phyloP scores from a whole-genome alignment of 2,888 invertebrate genomes.

The Oscheius sp. region DNA sequence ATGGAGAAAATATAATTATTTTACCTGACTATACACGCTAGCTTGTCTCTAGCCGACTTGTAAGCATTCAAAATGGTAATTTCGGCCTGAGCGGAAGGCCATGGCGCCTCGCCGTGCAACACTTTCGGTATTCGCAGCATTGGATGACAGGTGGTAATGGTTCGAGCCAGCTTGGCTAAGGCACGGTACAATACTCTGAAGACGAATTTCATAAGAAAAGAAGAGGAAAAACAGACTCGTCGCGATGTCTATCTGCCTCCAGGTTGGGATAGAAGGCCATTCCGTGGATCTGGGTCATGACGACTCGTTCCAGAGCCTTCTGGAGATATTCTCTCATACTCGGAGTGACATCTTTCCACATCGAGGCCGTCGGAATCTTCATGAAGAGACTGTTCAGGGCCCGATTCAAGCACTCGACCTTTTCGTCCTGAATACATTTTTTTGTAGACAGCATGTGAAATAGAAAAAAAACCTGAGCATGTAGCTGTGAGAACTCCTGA shows the following conservation, averaged over 20 bases:
- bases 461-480: constrained; percentile 80
- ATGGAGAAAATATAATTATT: not conserved
- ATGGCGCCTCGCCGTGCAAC: constrained; percentile 90
- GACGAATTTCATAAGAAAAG: constrained; percentile 14
- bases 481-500: constrained; percentile 84
- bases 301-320: constrained; percentile 87
- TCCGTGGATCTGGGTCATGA: constrained; percentile 88
- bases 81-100: constrained; percentile 92
- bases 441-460: not conserved
- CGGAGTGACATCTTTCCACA: constrained; percentile 42
- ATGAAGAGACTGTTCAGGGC: constrained; percentile 79
- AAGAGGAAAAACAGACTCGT: constrained; percentile 80
- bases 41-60: constrained; percentile 76
- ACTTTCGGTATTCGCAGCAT: constrained; percentile 85
- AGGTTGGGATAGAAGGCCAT: constrained; percentile 96
- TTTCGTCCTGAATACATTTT: constrained; percentile 55
- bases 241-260: constrained; percentile 91
- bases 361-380: constrained; percentile 64
- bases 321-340: constrained; percentile 79
- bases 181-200: constrained; percentile 87
- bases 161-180: constrained; percentile 84
- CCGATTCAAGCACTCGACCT: constrained; percentile 84
- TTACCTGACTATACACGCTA: constrained; percentile 53
- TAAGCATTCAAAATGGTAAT: constrained; percentile 89
- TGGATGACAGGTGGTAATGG: constrained; percentile 85